Conservation (phyloP, 2,797 vertebrate genomes). For the Knipowitschia caucasica region DNA sequence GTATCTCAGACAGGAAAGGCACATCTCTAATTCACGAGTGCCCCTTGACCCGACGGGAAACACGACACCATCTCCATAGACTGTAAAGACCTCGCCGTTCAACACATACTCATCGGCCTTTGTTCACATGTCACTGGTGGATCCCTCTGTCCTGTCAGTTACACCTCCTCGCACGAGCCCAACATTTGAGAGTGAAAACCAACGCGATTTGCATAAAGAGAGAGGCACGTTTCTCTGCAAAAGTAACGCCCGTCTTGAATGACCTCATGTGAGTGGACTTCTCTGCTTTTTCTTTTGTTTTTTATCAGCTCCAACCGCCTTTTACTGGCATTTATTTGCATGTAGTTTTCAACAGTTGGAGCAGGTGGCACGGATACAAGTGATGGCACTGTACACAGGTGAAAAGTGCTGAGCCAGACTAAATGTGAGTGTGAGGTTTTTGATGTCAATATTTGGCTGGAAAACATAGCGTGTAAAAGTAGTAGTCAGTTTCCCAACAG, state of each 20-base stretch:
- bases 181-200: slow-evolving; percentile 10
- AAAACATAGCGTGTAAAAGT: neutral
- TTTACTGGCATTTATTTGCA: slow-evolving; percentile 60
- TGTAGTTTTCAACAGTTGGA: slow-evolving; percentile 56
- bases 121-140: slow-evolving; percentile 20
- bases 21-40: slow-evolving; percentile 69
- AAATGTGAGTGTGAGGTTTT: no score
- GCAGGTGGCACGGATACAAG: slow-evolving; percentile 48
- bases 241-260: neutral
- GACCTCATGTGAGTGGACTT: no score
- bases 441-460: neutral
- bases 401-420: slow-evolving; percentile 11
- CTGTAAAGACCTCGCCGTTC: slow-evolving; percentile 22
- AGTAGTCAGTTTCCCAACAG: slow-evolving; percentile 12
- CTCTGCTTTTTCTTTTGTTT: neutral
- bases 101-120: slow-evolving; percentile 21
- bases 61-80: slow-evolving; percentile 39
- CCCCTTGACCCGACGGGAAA: slow-evolving; percentile 52
- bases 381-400: slow-evolving; percentile 3
- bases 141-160: slow-evolving; percentile 26
- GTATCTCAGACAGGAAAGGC: slow-evolving; percentile 15
- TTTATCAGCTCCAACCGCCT: slow-evolving; percentile 18
- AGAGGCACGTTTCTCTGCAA: neutral
- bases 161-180: slow-evolving; percentile 4
- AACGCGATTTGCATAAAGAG: neutral